Evolutionary conservation across 2,888 invertebrate genomes (phyloP).

Genomic region (Drosophila paranaensis): DNA sequence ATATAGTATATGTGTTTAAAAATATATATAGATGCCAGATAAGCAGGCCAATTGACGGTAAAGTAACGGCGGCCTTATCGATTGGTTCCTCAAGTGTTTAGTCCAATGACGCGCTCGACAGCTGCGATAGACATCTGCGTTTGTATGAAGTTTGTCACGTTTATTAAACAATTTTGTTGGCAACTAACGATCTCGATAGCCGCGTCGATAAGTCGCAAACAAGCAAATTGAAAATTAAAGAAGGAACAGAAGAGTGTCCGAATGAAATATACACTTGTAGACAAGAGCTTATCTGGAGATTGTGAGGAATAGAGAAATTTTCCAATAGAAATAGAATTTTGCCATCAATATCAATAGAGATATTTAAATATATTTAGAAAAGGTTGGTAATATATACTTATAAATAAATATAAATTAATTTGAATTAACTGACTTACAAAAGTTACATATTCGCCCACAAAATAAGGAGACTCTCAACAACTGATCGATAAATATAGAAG

Average conservation of each 20-base stretch:
- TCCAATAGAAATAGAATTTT: background rate
- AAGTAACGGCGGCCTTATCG: conserved; percentile 32
- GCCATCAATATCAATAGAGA: background rate
- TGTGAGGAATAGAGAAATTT: background rate
- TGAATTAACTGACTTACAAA: background rate
- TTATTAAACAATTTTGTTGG: conserved; percentile 50
- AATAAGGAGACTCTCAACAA: background rate
- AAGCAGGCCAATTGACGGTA: conserved; percentile 24
- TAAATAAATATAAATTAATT: background rate
- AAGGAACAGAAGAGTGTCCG: background rate
- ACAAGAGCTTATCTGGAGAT: background rate
- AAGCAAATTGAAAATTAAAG: conserved; percentile 31
- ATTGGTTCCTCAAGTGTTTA: conserved; percentile 30
- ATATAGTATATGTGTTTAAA: conserved; percentile 5
- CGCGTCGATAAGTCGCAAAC: conserved; percentile 39
- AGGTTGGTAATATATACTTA: no score
- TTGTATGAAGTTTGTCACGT: conserved; percentile 43
- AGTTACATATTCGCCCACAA: no score
- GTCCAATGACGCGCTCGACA: conserved; percentile 32
- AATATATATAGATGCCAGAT: conserved; percentile 31
- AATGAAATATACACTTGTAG: conserved; percentile 5
- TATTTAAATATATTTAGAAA: background rate
- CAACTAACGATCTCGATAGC: conserved; percentile 41
- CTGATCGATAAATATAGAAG: background rate
- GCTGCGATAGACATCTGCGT: conserved; percentile 36